Evolutionary conservation across 2,113 vertebrate genomes (phyloP).

Genomic region (Prunella himalayana): DNA sequence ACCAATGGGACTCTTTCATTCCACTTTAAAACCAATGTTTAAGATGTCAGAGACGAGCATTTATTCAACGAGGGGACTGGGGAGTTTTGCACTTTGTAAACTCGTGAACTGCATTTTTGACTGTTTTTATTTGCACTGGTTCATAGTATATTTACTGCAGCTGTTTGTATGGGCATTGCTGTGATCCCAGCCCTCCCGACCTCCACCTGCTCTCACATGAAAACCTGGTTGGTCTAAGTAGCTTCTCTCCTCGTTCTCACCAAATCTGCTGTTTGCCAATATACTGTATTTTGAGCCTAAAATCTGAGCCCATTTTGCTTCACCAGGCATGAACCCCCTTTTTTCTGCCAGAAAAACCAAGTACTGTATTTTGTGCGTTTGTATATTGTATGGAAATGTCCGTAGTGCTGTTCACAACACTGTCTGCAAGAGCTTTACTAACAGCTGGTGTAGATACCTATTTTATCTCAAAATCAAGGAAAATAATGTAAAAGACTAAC

Average conservation of each 20-base stretch:
- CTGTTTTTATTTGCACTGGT: conserved; percentile 79
- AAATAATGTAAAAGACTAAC: not conserved
- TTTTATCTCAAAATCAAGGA: not conserved
- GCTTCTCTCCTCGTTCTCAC: conserved; percentile 29
- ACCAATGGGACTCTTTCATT: conserved; percentile 67
- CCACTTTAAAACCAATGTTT: conserved; percentile 69
- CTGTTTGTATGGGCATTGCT: conserved; percentile 74
- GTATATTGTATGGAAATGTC: conserved; percentile 37
- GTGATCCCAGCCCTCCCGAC: conserved; percentile 71
- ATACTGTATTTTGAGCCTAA: conserved; percentile 76
- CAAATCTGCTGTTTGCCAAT: conserved; percentile 64
- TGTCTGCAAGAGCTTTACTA: conserved; percentile 63
- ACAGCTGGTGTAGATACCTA: not conserved
- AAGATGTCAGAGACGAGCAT: conserved; percentile 55
- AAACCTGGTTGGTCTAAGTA: conserved; percentile 47
- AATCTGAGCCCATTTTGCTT: conserved; percentile 74
- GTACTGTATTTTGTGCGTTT: conserved; percentile 73
- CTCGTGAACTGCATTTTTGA: conserved; percentile 71
- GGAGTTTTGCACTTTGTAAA: conserved; percentile 77
- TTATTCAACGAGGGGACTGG: conserved; percentile 55
- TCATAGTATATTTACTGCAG: conserved; percentile 69
- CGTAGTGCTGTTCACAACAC: conserved; percentile 50
- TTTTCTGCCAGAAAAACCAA: conserved; percentile 66
- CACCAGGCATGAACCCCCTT: conserved; percentile 27
- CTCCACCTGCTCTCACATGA: conserved; percentile 68